These are phyloP conservation scores for Drosophila mauritiana DNA, from an alignment of 1,140 invertebrate genomes.

Conservation along the genomic window DNA sequence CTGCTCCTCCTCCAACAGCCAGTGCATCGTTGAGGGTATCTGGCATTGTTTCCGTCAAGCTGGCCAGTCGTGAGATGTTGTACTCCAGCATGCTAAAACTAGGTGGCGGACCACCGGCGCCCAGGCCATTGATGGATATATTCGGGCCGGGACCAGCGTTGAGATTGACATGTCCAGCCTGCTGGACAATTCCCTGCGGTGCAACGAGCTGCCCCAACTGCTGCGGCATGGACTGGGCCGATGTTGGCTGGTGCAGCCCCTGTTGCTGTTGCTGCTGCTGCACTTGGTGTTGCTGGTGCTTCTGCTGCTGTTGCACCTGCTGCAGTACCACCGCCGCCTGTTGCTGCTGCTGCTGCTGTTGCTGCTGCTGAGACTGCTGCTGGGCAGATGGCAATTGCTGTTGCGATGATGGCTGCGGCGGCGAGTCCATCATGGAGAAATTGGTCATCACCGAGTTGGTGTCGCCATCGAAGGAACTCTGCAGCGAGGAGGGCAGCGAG, in stretches of 20 bases:
- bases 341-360: constrained; percentile 39
- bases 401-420: constrained; percentile 57
- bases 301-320: constrained; percentile 22
- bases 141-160: constrained; percentile 47
- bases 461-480: constrained; percentile 91
- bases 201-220: constrained; percentile 60
- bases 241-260: constrained; percentile 33
- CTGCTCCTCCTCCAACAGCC: constrained; percentile 65
- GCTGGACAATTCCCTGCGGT: constrained; percentile 55
- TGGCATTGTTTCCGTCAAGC: constrained; percentile 88
- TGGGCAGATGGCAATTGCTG: constrained; percentile 42
- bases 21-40: constrained; percentile 84
- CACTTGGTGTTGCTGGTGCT: constrained; percentile 49
- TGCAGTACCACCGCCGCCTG: constrained; percentile 30
- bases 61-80: constrained; percentile 92
- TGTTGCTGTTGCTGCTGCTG: constrained; percentile 43
- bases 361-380: constrained; percentile 76
- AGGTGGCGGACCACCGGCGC: constrained; percentile 48
- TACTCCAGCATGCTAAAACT: constrained; percentile 91
- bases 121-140: constrained; percentile 45
- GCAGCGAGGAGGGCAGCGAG: constrained; percentile 88
- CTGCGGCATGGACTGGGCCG: constrained; percentile 32
- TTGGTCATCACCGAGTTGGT: constrained; percentile 68
- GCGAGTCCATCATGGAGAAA: constrained; percentile 85
- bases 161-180: constrained; percentile 61